These are phyloP conservation scores for Bettongia penicillata DNA, from an alignment of 2,113 vertebrate genomes.

Conservation along the genomic window DNA sequence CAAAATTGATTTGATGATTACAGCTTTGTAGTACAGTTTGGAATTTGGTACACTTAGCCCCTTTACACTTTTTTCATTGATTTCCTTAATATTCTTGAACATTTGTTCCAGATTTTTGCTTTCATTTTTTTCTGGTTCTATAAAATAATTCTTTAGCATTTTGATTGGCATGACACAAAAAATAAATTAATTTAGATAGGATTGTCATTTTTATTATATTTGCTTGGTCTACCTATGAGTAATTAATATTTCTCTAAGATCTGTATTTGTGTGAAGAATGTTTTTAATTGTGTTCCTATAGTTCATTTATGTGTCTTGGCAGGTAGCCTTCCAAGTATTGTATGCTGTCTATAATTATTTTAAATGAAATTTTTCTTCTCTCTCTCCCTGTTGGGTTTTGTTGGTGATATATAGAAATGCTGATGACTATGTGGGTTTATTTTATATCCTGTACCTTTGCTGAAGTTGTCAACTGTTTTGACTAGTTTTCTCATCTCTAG, in stretches of 20 bases:
- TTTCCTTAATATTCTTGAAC: background rate
- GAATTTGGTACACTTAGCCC: background rate
- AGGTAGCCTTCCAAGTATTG: background rate
- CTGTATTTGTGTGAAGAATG: too few species aligned
- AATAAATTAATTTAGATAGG: background rate
- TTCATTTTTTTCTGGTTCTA: background rate
- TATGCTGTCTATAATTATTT: background rate
- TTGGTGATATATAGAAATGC: background rate
- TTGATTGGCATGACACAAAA: background rate
- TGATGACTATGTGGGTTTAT: background rate
- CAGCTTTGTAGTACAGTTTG: background rate
- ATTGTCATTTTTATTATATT: background rate
- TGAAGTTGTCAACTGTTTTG: background rate
- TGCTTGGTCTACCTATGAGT: background rate
- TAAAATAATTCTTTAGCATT: background rate
- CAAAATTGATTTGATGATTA: background rate
- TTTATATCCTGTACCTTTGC: background rate
- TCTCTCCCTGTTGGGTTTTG: background rate
- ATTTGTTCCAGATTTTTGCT: background rate
- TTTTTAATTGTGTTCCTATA: background rate
- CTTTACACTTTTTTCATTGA: background rate
- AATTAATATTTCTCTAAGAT: too few species aligned
- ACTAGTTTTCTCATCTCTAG: background rate
- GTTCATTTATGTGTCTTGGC: background rate
- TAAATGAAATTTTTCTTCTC: background rate